Evolutionary conservation across 2,888 invertebrate genomes (phyloP).

Genomic region (Acrobasis suavella): DNA sequence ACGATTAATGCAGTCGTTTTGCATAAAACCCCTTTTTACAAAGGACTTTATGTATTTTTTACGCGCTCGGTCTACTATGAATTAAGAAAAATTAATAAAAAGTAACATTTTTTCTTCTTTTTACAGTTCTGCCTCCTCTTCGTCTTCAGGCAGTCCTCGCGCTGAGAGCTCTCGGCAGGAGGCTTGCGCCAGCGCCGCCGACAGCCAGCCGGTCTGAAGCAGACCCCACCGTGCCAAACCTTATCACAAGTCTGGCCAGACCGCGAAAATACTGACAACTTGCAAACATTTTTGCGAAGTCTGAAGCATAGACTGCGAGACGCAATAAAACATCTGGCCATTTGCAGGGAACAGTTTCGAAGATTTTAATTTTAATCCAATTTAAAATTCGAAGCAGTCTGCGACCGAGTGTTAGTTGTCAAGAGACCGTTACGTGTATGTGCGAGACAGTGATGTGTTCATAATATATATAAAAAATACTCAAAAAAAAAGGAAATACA

Average conservation of each 20-base stretch:
- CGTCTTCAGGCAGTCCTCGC: slow-evolving; percentile 46
- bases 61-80: too few relatives aligned
- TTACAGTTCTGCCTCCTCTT: slow-evolving; percentile 35
- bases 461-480: slow-evolving; percentile 62
- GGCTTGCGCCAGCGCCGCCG: slow-evolving; percentile 39
- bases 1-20: too few relatives aligned
- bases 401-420: slow-evolving; percentile 18
- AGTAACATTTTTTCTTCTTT: not conserved
- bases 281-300: not conserved
- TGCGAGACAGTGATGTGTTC: slow-evolving; percentile 64
- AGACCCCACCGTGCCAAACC: slow-evolving; percentile 31
- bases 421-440: slow-evolving; percentile 25
- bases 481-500: slow-evolving; percentile 54
- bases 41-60: too few relatives aligned
- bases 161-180: slow-evolving; percentile 49
- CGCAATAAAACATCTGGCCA: not conserved
- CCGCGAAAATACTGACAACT: not conserved
- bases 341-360: not conserved
- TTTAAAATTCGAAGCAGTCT: slow-evolving; percentile 3
- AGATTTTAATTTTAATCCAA: not conserved
- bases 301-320: too few relatives aligned
- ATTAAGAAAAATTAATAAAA: too few relatives aligned
- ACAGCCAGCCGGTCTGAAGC: slow-evolving; percentile 31
- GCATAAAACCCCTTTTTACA: too few relatives aligned
- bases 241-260: not conserved